phyloP scores from a whole-genome alignment of 2,888 invertebrate genomes.

The Dendrolimus houi region DNA sequence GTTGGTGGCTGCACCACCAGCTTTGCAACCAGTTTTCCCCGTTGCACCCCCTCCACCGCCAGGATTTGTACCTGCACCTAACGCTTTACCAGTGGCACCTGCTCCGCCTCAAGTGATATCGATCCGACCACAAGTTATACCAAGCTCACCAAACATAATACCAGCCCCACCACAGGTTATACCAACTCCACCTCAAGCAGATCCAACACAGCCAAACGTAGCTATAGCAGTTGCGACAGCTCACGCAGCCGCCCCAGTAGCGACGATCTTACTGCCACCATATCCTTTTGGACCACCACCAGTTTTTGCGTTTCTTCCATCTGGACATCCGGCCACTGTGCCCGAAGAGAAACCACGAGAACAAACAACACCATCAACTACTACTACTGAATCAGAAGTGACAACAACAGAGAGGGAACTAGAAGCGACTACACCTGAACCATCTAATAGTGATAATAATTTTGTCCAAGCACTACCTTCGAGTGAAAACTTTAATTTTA shows the following conservation, averaged over 20 bases:
- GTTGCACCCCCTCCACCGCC: conserved; percentile 23
- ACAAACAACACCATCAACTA: conserved; percentile 39
- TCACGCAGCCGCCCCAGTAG: conserved; percentile 60
- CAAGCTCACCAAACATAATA: neutral
- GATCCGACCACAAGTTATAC: neutral
- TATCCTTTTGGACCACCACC: conserved; percentile 62
- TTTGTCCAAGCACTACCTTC: conserved; percentile 54
- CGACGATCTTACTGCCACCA: conserved; percentile 59
- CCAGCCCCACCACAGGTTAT: conserved; percentile 19
- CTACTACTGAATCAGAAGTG: conserved; percentile 19
- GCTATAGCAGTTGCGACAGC: conserved; percentile 65
- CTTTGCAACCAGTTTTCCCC: conserved; percentile 19
- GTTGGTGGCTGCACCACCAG: conserved; percentile 42
- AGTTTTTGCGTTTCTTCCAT: conserved; percentile 42
- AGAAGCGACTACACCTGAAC: conserved; percentile 42
- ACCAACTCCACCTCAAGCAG: conserved; percentile 17
- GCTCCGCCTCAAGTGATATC: conserved; percentile 9
- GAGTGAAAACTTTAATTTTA: conserved; percentile 48
- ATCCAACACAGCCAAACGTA: conserved; percentile 45
- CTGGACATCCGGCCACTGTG: conserved; percentile 30
- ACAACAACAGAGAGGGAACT: conserved; percentile 20
- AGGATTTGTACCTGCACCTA: conserved; percentile 16
- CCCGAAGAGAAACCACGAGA: conserved; percentile 38
- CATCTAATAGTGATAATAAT: conserved; percentile 49
- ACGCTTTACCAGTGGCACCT: conserved; percentile 13